Evolutionary conservation across 1,140 invertebrate species (phyloP).

Genomic region (Apocrypta bakeri): DNA sequence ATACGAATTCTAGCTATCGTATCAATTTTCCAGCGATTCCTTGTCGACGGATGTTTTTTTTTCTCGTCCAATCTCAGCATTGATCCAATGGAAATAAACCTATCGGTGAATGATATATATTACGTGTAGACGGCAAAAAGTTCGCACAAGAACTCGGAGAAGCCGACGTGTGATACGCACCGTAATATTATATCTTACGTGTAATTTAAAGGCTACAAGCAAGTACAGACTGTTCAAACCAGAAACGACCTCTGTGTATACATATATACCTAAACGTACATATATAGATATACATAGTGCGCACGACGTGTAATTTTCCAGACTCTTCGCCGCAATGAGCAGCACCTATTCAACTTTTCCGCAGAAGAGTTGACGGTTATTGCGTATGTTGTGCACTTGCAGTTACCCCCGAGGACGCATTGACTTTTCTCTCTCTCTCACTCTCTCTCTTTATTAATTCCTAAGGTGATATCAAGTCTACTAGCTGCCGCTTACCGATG

Average conservation of each 20-base stretch:
- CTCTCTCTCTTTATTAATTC: not conserved
- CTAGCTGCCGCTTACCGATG: not conserved
- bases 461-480: too few relatives aligned
- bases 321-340: conserved; percentile 55
- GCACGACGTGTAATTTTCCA: conserved; percentile 62
- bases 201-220: conserved; percentile 61
- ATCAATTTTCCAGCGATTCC: too few relatives aligned
- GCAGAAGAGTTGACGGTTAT: conserved; percentile 1
- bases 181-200: too few relatives aligned
- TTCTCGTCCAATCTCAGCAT: too few relatives aligned
- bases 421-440: conserved; percentile 28
- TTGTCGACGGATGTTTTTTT: too few relatives aligned
- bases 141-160: too few relatives aligned
- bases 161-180: too few relatives aligned
- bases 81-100: too few relatives aligned
- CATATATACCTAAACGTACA: too few relatives aligned
- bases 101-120: too few relatives aligned
- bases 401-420: conserved; percentile 54
- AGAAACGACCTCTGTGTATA: conserved; percentile 35
- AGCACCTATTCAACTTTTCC: not conserved
- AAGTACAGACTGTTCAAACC: not conserved
- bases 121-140: too few relatives aligned
- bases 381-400: conserved; percentile 58
- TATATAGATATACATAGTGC: not conserved
- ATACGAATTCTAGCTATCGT: too few relatives aligned